phyloP scores from a whole-genome alignment of 2,113 vertebrate species.

The Verasper variegatus region DNA sequence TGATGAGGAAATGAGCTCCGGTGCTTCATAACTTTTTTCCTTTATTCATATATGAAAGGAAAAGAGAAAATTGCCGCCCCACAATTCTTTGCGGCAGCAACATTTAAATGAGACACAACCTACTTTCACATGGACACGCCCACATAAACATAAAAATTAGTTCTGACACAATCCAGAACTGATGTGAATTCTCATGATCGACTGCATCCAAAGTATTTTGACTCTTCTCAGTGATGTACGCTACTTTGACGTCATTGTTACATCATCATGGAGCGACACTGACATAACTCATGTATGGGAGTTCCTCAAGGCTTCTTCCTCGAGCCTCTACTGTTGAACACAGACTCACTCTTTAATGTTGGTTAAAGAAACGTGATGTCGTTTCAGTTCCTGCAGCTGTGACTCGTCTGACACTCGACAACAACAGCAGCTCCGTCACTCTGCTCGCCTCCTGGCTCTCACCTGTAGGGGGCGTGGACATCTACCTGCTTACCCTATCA shows the following conservation, averaged over 20 bases:
- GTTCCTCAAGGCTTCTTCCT: neutral
- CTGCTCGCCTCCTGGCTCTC: conserved; percentile 86
- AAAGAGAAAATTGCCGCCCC: no score
- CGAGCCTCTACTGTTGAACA: neutral
- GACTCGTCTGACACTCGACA: conserved; percentile 82
- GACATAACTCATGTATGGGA: neutral
- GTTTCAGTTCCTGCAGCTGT: conserved; percentile 86
- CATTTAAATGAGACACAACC: no score
- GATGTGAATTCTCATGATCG: neutral
- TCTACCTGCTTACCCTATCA: conserved; percentile 85
- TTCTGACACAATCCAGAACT: neutral
- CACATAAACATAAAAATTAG: neutral
- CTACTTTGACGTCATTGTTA: neutral
- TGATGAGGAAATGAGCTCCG: no score
- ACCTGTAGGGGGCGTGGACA: conserved; percentile 84
- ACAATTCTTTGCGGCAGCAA: no score
- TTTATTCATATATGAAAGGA: no score
- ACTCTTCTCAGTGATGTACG: neutral
- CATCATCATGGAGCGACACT: no score
- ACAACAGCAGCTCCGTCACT: conserved; percentile 78
- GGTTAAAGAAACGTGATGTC: neutral
- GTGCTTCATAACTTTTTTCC: no score
- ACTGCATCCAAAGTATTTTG: no score
- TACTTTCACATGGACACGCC: no score
- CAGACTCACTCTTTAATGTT: no score